Evolutionary conservation across 2,113 vertebrate genomes (phyloP), one percentile per base, ranked within the genome.

Genomic region (Sisor rabdophorus): DNA sequence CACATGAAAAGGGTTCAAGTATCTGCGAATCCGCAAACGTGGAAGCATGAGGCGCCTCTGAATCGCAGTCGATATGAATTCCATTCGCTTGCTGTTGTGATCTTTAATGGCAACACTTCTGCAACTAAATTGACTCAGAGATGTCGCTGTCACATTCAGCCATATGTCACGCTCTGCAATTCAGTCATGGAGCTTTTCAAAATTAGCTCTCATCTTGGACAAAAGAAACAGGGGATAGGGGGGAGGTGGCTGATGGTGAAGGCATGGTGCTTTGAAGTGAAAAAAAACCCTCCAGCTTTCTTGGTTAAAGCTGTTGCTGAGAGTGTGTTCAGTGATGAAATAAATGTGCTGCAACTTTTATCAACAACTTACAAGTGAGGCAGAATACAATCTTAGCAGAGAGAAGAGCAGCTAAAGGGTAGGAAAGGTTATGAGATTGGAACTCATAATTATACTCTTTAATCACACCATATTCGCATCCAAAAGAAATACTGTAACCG

Each of bases 121-220:
- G 40, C 13, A 1, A 73, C 55, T 13, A 59, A 58, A 47, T 59
- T 59, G 55, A 73, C 71, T 73, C 55, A 20, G 54, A 73, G 55
- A 73, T 9, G 36, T 17, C 16, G 36, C 71, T 13, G 64, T 65
- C 10, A 53, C 75, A 72, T 72, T 68, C 30, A 63, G 50, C 30
- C 61, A 56, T 44, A 55, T 67, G 53, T 16, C 75, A 56, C 26
- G 26, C 47, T 55, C 36, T 76, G 22, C 63, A 36, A 26, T 55
- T 44, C 9, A 22, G 75, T 81, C 11, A 69, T 54, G 61, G 77
- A 71, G 53, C 70, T 72, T 72, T 69, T 54, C 40, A 17, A 68
- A 68, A 48, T 68, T 68, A 68, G 22, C 64, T 50, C 64, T 68
- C 44, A 50, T 68, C 44, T 50, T 68, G 17, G 44, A 24, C 22